Evolutionary conservation across 2,797 vertebrate species (phyloP).

Genomic region (Mormyrus hasselquistii): DNA sequence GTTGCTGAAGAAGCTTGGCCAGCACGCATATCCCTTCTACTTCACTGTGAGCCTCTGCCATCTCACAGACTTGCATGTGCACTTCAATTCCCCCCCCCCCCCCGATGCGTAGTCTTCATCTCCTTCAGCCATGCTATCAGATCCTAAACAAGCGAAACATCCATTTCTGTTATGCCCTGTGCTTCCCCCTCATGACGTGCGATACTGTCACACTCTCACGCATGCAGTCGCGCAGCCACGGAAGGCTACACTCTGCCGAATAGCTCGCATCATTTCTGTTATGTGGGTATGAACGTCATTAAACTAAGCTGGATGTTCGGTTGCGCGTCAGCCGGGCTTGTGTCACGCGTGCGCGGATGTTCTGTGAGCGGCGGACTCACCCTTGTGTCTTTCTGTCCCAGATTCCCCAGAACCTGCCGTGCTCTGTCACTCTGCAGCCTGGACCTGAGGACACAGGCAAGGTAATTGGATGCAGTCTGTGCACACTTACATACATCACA

Average conservation of each 20-base stretch:
- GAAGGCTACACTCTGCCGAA: not conserved
- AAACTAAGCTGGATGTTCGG: not conserved
- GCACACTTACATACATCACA: not conserved
- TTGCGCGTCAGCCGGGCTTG: not conserved
- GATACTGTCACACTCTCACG: not conserved
- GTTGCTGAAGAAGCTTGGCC: slow-evolving; percentile 89
- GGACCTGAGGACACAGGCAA: slow-evolving; percentile 93
- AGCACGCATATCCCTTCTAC: slow-evolving; percentile 88
- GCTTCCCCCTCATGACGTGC: not conserved
- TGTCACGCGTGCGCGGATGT: not conserved
- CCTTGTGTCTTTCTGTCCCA: slow-evolving; percentile 42
- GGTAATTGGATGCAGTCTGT: slow-evolving; percentile 52
- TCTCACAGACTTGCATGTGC: slow-evolving; percentile 43
- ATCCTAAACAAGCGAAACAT: not conserved
- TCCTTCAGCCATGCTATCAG: not conserved
- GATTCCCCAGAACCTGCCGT: slow-evolving; percentile 92
- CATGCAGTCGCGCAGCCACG: not conserved
- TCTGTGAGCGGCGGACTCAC: not conserved
- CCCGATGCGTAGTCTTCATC: not conserved
- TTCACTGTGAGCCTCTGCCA: slow-evolving; percentile 59
- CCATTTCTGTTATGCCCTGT: not conserved
- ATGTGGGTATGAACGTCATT: not conserved
- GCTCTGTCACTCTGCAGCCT: slow-evolving; percentile 89
- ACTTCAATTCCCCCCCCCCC: not conserved
- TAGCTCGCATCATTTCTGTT: not conserved